Base-by-base conservation (phyloP, 2,888 invertebrate species). In the Globia sparganii region DNA sequence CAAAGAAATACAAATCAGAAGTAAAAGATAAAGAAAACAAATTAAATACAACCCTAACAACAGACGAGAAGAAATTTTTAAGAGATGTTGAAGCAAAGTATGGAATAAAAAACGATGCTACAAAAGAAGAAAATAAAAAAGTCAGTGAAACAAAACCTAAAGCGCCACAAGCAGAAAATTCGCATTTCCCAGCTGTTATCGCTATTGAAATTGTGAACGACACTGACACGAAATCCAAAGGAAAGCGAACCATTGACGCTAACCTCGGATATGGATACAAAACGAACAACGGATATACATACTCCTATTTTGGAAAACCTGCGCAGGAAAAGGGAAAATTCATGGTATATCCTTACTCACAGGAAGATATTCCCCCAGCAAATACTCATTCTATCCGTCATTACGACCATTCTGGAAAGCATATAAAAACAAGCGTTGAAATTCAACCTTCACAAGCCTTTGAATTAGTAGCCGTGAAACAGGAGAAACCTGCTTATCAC, bases 211-310 rank as follows among this genome's bases (percentile, higher is more conserved):
- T 97, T 71, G 97, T 97, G 0, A 97, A 97, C 75, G 97, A 97
- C 78, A 97, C 97, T 5, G 95, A 97, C 43, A 92, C 96, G 8
- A 97, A 97, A 83, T 87, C 89, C 6, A 97, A 97, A 91, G 97
- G 96, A 0, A 98, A 98, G 90, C 95, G 98, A 85, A 98, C 98
- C 0, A 97, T 98, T 25, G 98, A 98, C 84, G 97, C 97, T 1
- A 97, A 97, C 68, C 94, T 98, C 21, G 98, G 98, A 77, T 98
- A 98, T 91, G 98, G 98, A 13, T 97, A 97, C 83, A 95, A 96
- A 86, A 96, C 96, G 3, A 97, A 97, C 85, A 94, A 94, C 83
- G 96, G 97, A 15, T 97, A 97, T 65, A 93, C 94, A n/a, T 97
- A 97, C 84, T 94, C 95, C 4, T 95, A 96, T 84, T 96, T 97